A percentile compares a stretch with the other conserved stretches of the same genome.
These are phyloP conservation scores for Ormyrus nitidulus DNA, from an alignment of 2,888 invertebrate species.

Conservation along the genomic window DNA sequence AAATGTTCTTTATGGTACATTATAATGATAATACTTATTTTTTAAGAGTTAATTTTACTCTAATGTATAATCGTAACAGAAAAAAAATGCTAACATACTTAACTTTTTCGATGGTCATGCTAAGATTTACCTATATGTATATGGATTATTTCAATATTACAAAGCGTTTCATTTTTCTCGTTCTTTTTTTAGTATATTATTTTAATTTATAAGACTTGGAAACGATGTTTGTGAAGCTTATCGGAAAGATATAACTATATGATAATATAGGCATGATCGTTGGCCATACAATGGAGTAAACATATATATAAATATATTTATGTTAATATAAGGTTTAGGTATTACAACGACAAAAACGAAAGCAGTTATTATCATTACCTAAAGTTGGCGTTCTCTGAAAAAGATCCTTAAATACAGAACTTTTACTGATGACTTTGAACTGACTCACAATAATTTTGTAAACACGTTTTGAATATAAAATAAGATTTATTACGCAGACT, in stretches of 20 bases:
- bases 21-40: conserved; percentile 59
- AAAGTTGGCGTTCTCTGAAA: conserved; percentile 68
- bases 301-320: conserved; percentile 65
- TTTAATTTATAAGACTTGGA: conserved; percentile 16
- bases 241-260: conserved; percentile 62
- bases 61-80: conserved; percentile 59
- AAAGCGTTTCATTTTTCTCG: neutral
- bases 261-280: conserved; percentile 73
- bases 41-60: conserved; percentile 58
- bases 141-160: conserved; percentile 19
- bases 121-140: conserved; percentile 38
- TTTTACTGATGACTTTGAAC: neutral
- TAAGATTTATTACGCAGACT: neutral
- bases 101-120: conserved; percentile 63
- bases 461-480: neutral
- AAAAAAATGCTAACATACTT: conserved; percentile 60
- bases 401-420: conserved; percentile 59
- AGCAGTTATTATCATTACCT: conserved; percentile 52
- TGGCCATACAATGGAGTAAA: conserved; percentile 74
- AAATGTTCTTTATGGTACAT: conserved; percentile 69
- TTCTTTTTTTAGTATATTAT: neutral
- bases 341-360: conserved; percentile 58
- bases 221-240: conserved; percentile 62
- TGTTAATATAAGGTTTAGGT: conserved; percentile 59
- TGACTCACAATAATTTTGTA: conserved; percentile 39